A percentile compares a stretch with the other conserved stretches of the same genome.
Conservation (phyloP, 1,140 invertebrate genomes). For the Tetramorium alpestre region DNA sequence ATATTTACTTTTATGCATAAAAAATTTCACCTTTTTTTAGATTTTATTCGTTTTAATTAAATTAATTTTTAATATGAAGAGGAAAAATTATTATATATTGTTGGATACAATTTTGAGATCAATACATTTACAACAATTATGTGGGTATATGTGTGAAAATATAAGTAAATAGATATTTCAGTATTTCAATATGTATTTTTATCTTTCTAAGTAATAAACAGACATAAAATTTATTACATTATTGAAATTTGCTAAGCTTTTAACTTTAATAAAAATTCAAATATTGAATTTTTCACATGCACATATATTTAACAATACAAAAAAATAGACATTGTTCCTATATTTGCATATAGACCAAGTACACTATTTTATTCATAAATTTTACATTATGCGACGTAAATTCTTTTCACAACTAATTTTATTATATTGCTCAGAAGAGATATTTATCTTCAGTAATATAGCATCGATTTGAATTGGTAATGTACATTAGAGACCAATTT, state of each 20-base stretch:
- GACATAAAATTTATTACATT: neutral
- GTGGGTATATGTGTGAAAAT: neutral
- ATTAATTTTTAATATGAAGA: neutral
- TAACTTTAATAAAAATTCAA: neutral
- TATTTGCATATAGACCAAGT: neutral
- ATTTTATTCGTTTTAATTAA: neutral
- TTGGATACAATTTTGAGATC: neutral
- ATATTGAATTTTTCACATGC: too few relatives aligned
- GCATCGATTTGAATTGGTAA: constrained; percentile 13
- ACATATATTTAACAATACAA: neutral
- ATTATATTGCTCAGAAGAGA: neutral
- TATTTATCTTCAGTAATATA: neutral
- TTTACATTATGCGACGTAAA: neutral
- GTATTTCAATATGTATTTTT: neutral
- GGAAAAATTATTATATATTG: neutral
- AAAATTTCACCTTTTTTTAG: neutral
- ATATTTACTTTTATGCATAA: neutral
- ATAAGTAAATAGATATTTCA: neutral
- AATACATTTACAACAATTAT: neutral
- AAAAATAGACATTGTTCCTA: neutral
- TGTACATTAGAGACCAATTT: constrained; percentile 19
- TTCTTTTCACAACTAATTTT: neutral
- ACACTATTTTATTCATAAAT: neutral
- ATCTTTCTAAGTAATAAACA: neutral
- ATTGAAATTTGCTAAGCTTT: neutral